Base-by-base conservation (phyloP, 2,888 invertebrate genomes). In the Tetanocera ferruginea region DNA sequence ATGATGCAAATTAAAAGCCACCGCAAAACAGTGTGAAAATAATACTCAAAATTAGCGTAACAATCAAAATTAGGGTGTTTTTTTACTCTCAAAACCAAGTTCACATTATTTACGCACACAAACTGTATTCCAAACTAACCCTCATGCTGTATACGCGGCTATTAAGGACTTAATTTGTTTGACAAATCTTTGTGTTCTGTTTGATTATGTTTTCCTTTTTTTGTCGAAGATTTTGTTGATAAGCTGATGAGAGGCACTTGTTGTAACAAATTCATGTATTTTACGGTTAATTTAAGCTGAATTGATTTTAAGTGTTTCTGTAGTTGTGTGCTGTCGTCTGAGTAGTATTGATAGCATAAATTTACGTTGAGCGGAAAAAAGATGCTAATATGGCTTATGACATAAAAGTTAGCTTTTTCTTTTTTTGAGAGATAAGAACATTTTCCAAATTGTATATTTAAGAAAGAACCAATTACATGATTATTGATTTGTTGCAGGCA, bases 221-320 rank as follows among this genome's bases (percentile, higher is more conserved):
- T 76, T 73, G 34, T 64, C 70, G 28, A 66, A 72, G 57, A 62
- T 78, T 66, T 77, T 73, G 52, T 60, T 73, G 79, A 77, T 80
- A 80, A 74, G 75, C 70, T 82, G 80, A 82, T 83, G 80, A 82
- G 79, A 79, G 78, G 74, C 82, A 80, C 82, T 83, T 81, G 82
- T 80, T 86, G 82, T 83, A 81, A 80, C 81, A 85, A 86, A 86
- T 87, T 86, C 52, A 49, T 71, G 77, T 72, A 86, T 88, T 87
- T 87, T 83, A 88, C 84, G 86, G 85, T 86, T 88, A 88, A 88
- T 88, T 87, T 88, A 85, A 85, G 85, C 82, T 83, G 84, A 87
- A 87, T 87, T 87, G 88, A 81, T 79, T 28, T 43, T 62, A 49
- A 62, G 51, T 43, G 51, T 64, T 62, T 37, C 64, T n/a, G 14